Evolutionary conservation across 2,113 vertebrate species (phyloP), one percentile per base, ranked within the genome.

Genomic region (Coryphaenoides rupestris): DNA sequence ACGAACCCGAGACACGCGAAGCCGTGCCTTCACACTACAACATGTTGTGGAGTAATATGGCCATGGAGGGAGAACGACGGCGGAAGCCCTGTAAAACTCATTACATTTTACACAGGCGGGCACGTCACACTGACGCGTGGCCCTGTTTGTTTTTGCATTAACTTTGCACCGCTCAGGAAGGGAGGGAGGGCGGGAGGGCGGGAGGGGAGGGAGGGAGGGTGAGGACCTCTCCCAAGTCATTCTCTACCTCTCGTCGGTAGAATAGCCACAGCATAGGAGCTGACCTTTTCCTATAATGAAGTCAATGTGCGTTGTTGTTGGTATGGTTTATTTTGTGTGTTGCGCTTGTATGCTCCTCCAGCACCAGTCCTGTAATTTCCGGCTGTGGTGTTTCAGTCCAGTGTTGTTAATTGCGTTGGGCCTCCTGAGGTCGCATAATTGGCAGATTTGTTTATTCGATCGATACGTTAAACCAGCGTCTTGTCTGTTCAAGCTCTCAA

Each of bases 71-170:
- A 40, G 33, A 40, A 40, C 33, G 28, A 40, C 33, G 62, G 65
- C 72, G 72, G 69, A 65, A 79, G 72, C 57, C 22, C 62, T 1
- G 19, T 24, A 19, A 1, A 72, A 69, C 70, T 62, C 66, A 62
- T 60, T 66, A n/a, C 69, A 62, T 65, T n/a, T 69, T 52, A 61
- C 72, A 64, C 65, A 65, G 28, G 63, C 53, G 66, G 61, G 54
- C 0, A 1, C 60, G 65, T 40, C 33, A 40, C 33, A 12, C 69
- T 78, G 79, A 81, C 66, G 61, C 50, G 55, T 21, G 22, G 53
- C 2, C n/a, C 24, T 66, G 63, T 69, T 68, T 22, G 63, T 73
- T 65, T 73, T 65, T 72, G 40, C 19, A 5, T 58, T 75, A 21
- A 53, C 3, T 26, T 52, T 23, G 2, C 56, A 2, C 17, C 33